Percentiles rank a stretch among this genome's conserved stretches.
Evolutionary conservation across 2,888 invertebrate genomes (phyloP).

Genomic region (Phortica okadai): DNA sequence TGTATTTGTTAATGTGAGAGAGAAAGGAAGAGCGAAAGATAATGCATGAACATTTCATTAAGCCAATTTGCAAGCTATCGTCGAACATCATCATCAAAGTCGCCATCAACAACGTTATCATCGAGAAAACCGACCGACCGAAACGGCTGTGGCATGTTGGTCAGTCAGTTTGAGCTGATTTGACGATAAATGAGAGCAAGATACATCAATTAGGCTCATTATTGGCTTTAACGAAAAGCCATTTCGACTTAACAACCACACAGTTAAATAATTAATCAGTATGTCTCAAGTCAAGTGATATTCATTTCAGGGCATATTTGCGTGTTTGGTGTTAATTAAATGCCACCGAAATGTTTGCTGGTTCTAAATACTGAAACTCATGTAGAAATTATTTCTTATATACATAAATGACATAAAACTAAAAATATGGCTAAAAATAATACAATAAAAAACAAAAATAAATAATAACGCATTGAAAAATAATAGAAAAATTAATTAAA

Average conservation of each 20-base stretch:
- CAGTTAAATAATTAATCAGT: neutral
- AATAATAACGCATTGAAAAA: too few relatives aligned
- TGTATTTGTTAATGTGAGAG: neutral
- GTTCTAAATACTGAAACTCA: too few relatives aligned
- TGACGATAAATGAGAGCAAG: neutral
- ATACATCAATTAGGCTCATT: conserved; percentile 8
- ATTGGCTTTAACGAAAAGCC: neutral
- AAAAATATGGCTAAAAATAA: too few relatives aligned
- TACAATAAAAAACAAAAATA: too few relatives aligned
- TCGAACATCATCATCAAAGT: neutral
- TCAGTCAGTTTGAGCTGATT: neutral
- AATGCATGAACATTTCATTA: conserved; percentile 13
- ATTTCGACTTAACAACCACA: neutral
- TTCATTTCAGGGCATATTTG: neutral
- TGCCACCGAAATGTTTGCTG: neutral
- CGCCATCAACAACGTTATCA: neutral
- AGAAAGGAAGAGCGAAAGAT: neutral
- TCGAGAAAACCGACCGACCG: neutral
- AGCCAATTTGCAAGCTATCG: conserved; percentile 13
- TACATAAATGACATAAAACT: too few relatives aligned
- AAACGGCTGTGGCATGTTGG: neutral
- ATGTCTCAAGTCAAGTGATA: neutral
- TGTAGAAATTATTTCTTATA: too few relatives aligned
- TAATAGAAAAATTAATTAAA: too few relatives aligned
- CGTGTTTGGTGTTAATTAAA: neutral